Evolutionary conservation across 2,797 vertebrate species (phyloP).

Genomic region (Sitta carolinensis): DNA sequence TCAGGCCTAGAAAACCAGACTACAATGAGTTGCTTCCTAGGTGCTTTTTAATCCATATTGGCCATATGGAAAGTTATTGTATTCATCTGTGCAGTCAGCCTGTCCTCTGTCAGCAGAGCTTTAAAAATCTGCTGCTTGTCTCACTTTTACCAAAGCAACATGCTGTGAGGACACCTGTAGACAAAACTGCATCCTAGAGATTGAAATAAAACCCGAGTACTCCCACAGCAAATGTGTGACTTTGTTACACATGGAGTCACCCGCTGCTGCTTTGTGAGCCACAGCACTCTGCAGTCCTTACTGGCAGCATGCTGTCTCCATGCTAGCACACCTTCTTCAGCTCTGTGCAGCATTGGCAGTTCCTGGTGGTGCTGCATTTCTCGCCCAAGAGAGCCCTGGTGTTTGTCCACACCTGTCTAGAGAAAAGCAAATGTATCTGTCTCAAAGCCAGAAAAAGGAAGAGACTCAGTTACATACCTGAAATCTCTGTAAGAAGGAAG

Average conservation of each 20-base stretch:
- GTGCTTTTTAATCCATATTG: background rate
- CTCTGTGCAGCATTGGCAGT: background rate
- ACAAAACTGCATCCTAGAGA: background rate
- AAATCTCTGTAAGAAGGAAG: background rate
- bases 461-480: fast-evolving
- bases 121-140: background rate
- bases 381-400: background rate
- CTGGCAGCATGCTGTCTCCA: background rate
- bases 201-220: background rate
- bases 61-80: background rate
- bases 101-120: background rate
- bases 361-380: background rate
- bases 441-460: background rate
- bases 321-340: background rate
- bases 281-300: background rate
- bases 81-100: background rate
- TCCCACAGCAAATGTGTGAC: background rate
- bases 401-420: background rate
- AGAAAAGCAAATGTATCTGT: background rate
- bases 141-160: background rate
- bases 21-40: background rate
- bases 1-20: too few relatives aligned
- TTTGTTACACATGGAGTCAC: background rate
- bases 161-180: background rate
- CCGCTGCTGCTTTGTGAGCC: background rate